Conservation (phyloP, 2,797 vertebrate genomes). For the Acanthopagrus latus region DNA sequence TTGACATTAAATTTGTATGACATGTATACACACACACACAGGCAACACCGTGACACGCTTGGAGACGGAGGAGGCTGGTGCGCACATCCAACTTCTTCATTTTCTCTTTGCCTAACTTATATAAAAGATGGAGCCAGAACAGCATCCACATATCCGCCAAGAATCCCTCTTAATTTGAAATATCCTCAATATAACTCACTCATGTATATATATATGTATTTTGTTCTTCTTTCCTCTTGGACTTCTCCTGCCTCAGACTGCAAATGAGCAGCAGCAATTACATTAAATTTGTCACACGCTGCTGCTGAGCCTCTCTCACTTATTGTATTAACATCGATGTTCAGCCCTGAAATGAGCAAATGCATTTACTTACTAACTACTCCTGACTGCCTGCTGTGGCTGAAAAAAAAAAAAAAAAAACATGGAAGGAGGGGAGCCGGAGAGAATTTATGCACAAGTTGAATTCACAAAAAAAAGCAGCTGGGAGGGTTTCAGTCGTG, state of each 20-base stretch:
- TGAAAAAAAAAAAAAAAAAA: too few relatives aligned
- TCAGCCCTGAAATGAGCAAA: constrained; percentile 70
- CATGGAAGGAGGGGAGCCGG: constrained; percentile 25
- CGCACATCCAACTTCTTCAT: constrained; percentile 58
- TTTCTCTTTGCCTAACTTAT: constrained; percentile 54
- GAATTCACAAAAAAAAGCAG: too few relatives aligned
- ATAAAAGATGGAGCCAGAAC: constrained; percentile 51
- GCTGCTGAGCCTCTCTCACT: constrained; percentile 74
- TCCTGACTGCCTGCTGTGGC: constrained; percentile 61
- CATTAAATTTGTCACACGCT: constrained; percentile 82
- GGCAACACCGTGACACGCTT: constrained; percentile 37
- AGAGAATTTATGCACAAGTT: not conserved
- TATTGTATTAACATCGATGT: constrained; percentile 84
- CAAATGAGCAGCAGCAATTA: constrained; percentile 78
- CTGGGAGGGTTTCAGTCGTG: not conserved
- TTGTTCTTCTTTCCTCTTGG: constrained; percentile 4
- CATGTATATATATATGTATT: constrained; percentile 52
- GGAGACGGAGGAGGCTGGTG: constrained; percentile 44
- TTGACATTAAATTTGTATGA: constrained; percentile 79
- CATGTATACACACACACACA: constrained; percentile 41
- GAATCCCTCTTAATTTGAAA: constrained; percentile 49
- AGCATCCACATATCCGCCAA: constrained; percentile 59
- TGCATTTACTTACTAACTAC: constrained; percentile 77
- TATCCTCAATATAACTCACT: constrained; percentile 51
- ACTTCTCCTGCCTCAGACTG: constrained; percentile 50